Conservation (phyloP, 1,140 invertebrate genomes). For the Drosophila hydei region DNA sequence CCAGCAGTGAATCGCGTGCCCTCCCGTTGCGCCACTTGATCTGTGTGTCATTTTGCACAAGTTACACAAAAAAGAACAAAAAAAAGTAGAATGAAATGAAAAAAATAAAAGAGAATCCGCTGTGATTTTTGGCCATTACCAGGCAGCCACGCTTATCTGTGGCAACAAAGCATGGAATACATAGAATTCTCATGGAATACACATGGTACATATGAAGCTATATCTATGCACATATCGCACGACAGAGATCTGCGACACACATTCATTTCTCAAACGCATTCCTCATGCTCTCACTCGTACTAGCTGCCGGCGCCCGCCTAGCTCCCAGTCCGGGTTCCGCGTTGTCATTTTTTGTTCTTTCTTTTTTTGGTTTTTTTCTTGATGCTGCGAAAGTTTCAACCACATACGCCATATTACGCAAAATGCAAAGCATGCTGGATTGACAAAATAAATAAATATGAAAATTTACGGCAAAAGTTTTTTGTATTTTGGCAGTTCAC, state of each 20-base stretch:
- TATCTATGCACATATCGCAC: constrained; percentile 67
- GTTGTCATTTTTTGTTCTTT: constrained; percentile 14
- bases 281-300: constrained; percentile 34
- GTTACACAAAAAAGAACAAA: constrained; percentile 22
- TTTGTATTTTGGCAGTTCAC: constrained; percentile 57
- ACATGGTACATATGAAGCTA: constrained; percentile 45
- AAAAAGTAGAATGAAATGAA: background rate
- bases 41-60: constrained; percentile 49
- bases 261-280: constrained; percentile 57
- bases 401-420: constrained; percentile 55
- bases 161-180: constrained; percentile 49
- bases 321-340: constrained; percentile 3
- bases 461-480: constrained; percentile 78
- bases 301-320: background rate
- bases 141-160: constrained; percentile 62
- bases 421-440: constrained; percentile 64
- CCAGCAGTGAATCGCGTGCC: background rate
- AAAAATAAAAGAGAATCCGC: constrained; percentile 49
- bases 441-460: constrained; percentile 83
- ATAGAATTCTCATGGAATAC: constrained; percentile 35
- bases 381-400: constrained; percentile 54
- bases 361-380: background rate
- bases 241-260: constrained; percentile 53
- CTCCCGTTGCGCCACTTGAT: constrained; percentile 59
- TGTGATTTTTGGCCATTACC: constrained; percentile 79